These are phyloP conservation scores for Patella depressa DNA, from an alignment of 2,888 invertebrate species.

Conservation along the genomic window DNA sequence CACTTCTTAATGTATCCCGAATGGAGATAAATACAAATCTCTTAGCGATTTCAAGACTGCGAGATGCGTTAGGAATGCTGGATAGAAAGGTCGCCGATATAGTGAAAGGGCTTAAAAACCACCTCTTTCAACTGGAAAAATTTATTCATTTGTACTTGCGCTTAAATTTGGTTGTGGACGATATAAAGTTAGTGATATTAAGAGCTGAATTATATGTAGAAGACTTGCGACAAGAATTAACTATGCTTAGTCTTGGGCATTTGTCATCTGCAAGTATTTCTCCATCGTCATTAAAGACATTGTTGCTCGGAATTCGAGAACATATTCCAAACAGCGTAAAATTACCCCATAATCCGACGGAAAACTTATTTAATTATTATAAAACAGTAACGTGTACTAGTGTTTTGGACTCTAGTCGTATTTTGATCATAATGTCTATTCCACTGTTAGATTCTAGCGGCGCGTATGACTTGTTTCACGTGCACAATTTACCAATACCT, in stretches of 20 bases:
- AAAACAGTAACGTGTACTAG: background rate
- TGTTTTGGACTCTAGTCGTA: background rate
- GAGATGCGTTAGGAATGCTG: background rate
- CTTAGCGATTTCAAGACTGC: background rate
- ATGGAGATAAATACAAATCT: background rate
- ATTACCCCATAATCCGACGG: background rate
- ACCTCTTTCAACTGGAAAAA: background rate
- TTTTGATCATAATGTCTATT: background rate
- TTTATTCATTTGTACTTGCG: background rate
- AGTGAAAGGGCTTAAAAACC: background rate
- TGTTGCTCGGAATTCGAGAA: background rate
- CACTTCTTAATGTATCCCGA: constrained; percentile 23
- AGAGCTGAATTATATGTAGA: background rate
- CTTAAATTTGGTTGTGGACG: background rate
- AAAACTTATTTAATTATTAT: background rate
- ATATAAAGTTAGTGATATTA: background rate
- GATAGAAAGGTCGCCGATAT: background rate
- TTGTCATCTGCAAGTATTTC: background rate
- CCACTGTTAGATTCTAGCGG: background rate
- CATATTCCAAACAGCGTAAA: background rate
- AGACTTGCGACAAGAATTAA: background rate
- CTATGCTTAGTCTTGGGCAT: background rate
- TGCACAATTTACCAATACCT: background rate
- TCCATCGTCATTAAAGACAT: background rate
- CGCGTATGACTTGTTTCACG: background rate